Evolutionary conservation across 2,888 invertebrate species (phyloP).

Genomic region (Iphiclides podalirius): DNA sequence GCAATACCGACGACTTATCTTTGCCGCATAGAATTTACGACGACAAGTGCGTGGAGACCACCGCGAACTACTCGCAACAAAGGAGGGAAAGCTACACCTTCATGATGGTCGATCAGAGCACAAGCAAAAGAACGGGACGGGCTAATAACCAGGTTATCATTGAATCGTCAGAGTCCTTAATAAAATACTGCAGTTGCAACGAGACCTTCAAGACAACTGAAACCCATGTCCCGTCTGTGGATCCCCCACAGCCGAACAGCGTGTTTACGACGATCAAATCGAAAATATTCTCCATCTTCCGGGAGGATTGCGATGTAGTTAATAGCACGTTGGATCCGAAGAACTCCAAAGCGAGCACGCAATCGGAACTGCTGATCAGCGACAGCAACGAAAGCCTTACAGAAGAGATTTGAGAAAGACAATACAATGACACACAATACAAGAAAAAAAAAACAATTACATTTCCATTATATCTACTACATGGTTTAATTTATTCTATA

Average conservation of each 20-base stretch:
- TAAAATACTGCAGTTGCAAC: not conserved
- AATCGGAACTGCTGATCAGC: not conserved
- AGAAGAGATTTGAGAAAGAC: no score
- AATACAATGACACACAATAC: no score
- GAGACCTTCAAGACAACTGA: not conserved
- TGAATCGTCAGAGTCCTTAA: not conserved
- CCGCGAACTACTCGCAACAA: conserved; percentile 11
- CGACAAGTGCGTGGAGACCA: conserved; percentile 26
- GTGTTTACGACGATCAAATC: conserved; percentile 21
- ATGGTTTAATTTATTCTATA: no score
- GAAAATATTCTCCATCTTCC: conserved; percentile 17
- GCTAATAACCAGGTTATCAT: not conserved
- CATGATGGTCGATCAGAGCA: not conserved
- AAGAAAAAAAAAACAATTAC: no score
- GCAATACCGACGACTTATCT: conserved; percentile 23
- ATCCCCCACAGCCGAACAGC: conserved; percentile 4
- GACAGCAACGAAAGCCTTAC: conserved; percentile 2
- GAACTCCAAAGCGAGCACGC: not conserved
- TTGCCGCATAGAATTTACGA: conserved; percentile 15
- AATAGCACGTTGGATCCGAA: not conserved
- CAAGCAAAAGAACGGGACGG: not conserved
- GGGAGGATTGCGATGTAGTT: conserved; percentile 2
- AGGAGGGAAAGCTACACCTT: not conserved
- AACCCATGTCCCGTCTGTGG: not conserved
- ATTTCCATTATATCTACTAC: no score